These are phyloP conservation scores for Megalurothrips usitatus DNA, from an alignment of 2,888 invertebrate species.

Conservation along the genomic window DNA sequence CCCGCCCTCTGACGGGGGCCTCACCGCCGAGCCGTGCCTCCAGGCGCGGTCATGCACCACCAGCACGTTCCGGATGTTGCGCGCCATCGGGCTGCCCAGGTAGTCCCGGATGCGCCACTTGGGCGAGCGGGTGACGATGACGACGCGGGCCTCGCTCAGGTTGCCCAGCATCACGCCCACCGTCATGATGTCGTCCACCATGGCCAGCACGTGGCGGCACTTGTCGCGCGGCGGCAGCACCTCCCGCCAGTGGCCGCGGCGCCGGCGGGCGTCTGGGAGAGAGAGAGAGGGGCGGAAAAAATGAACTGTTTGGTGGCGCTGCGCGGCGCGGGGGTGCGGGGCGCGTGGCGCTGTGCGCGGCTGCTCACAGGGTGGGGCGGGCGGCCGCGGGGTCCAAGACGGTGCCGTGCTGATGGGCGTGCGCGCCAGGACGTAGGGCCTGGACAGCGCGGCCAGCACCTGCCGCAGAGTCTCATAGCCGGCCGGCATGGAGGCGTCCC, in stretches of 20 bases:
- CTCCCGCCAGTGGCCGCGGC: background rate
- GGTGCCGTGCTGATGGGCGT: background rate
- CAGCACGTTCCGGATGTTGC: constrained; percentile 64
- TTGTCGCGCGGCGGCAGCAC: constrained; percentile 15
- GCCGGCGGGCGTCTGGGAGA: background rate
- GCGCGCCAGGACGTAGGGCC: constrained; percentile 11
- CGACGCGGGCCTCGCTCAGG: constrained; percentile 59
- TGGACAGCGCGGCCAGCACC: background rate
- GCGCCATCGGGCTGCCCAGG: constrained; percentile 56
- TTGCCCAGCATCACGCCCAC: constrained; percentile 31
- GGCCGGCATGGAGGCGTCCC: constrained; percentile 8
- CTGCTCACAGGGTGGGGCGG: background rate
- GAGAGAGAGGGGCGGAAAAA: background rate
- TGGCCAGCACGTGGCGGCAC: background rate
- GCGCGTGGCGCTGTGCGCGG: too few relatives aligned
- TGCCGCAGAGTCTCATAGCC: background rate
- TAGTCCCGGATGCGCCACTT: constrained; percentile 73
- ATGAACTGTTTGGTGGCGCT: too few relatives aligned
- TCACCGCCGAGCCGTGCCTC: constrained; percentile 33
- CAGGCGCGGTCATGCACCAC: constrained; percentile 50
- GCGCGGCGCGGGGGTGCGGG: too few relatives aligned
- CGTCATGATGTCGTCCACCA: constrained; percentile 17
- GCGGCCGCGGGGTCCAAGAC: background rate
- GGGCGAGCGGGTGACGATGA: constrained; percentile 64
- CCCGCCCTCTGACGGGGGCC: background rate